Base-by-base conservation (phyloP, 2,113 vertebrate species). In the Heterotilapia buettikoferi region DNA sequence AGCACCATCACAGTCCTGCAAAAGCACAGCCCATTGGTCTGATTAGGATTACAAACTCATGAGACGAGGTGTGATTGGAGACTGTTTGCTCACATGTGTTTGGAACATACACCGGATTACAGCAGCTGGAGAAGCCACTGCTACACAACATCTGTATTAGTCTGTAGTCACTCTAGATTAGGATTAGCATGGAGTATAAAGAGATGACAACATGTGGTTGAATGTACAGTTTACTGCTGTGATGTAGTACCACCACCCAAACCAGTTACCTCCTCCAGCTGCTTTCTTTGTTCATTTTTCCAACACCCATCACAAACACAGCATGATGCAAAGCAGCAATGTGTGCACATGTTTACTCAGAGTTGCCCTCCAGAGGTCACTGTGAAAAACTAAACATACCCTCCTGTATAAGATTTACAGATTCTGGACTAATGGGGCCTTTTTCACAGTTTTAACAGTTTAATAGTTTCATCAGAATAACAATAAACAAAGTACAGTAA, bases 1-100 rank as follows among this genome's bases (percentile, higher is more conserved):
- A 76, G 40, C 40, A 11, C 3, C 21, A 6, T 54, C 8, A 21
- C n/a, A 3, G 68, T 26, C n/a, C 36, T 43, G 38, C 38, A 85
- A 87, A 88, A 43, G 66, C 21, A 45, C 68, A 92, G 92, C 73
- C 88, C 47, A 84, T 82, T 92, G 90, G 89, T 88, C 57, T 11
- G 57, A 81, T 66, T 26, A 31, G 86, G 82, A 90, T 91, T 89
- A 83, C 18, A 26, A 4, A 5, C 7, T 4, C 84, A 82, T 63
- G 66, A 88, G 43, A 1, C 1, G 18, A 8, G 33, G 36, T 31
- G 45, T 24, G 47, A 92, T 88, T 90, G 84, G 82, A 88, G 54
- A 18, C 7, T 8, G 29, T 59, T 57, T 24, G 50, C 26, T 84
- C 57, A 71, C 52, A 82, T 88, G 79, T 88, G 80, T 31, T 63